Base-by-base conservation (phyloP, 1,140 invertebrate genomes). In the Leptinotarsa lineolata region DNA sequence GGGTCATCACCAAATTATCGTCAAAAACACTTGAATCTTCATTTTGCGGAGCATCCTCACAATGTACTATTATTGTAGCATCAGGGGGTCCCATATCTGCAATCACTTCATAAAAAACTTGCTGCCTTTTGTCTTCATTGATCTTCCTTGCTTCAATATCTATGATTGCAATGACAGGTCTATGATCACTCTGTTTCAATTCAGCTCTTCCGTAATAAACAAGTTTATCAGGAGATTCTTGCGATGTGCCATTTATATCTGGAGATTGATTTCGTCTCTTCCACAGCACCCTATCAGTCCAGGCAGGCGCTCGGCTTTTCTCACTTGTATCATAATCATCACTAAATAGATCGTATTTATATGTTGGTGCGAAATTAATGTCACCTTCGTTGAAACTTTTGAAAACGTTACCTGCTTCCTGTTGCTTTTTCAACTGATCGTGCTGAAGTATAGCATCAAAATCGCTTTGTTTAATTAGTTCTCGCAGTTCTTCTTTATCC, bases 261-360 rank as follows among this genome's bases (percentile, higher is more conserved):
- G 90, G 88, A 45, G 90, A 86, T 75, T 91, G 87, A 84, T 92
- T 93, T 76, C 93, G 87, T 69, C 93, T 88, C 83, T 93, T 92
- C 93, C 95, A 99, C 24, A 99, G 86, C 59, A 99, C 89, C 76
- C 98, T 86, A 86, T 99, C 98, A 1, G 98, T 99, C 96, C 97
- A 99, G 2, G 98, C 97, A 0, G 98, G 98, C 44, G 95, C 93
- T 63, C 97, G 88, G 81, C 92, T 94, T 85, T 99, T 99, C 85
- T 99, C 98, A 85, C 97, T 99, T 0, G 98, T 99, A 83, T 99
- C 98, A 84, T 99, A 99, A 87, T 99, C 97, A 85, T 99, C 96
- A 81, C 96, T 98, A 85, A 99, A 99, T 46, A 98, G 85, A 88
- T 99, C 98, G 83, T 99, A 99, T 85, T 99, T 99, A 83, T 99